Percentiles rank a stretch among this genome's conserved stretches.
These are phyloP conservation scores for Gymnodraco acuticeps DNA, from an alignment of 2,797 vertebrate species.

Conservation along the genomic window DNA sequence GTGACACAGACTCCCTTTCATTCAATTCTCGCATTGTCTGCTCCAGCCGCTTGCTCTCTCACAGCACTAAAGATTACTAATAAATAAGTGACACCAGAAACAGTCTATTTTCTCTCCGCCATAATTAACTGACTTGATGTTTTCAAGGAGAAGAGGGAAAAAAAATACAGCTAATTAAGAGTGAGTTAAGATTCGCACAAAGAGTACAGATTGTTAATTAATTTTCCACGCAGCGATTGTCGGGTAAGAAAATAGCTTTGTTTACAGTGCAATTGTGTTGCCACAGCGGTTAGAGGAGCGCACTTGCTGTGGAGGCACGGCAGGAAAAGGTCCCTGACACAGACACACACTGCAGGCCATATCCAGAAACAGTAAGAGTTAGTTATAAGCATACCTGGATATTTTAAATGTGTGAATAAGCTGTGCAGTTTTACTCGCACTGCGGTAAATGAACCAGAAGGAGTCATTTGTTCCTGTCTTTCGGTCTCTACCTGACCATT, in stretches of 20 bases:
- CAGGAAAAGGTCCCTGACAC: constrained; percentile 36
- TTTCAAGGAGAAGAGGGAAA: constrained; percentile 68
- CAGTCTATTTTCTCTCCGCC: constrained; percentile 65
- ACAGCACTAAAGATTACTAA: constrained; percentile 67
- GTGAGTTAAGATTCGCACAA: constrained; percentile 74
- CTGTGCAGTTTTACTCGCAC: constrained; percentile 1
- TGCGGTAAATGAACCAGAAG: constrained; percentile 35
- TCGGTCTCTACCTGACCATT: constrained; percentile 40
- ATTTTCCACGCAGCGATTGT: constrained; percentile 69
- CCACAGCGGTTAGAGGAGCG: neutral
- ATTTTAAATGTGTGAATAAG: constrained; percentile 6
- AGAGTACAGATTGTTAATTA: constrained; percentile 76
- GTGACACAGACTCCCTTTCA: constrained; percentile 75
- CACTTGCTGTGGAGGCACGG: constrained; percentile 1
- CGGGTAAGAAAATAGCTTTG: constrained; percentile 63
- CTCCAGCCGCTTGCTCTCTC: constrained; percentile 62
- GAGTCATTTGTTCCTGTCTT: constrained; percentile 41
- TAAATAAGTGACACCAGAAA: constrained; percentile 77
- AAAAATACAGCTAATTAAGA: constrained; percentile 72
- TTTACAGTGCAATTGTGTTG: constrained; percentile 58
- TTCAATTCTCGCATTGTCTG: constrained; percentile 67
- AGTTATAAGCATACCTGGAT: neutral
- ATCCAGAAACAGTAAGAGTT: neutral
- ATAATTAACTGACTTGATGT: constrained; percentile 80
- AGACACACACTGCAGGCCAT: constrained; percentile 1